A percentile compares a stretch with the other conserved stretches of the same genome.
Evolutionary conservation across 2,888 invertebrate genomes (phyloP).

Genomic region (Lysandra bellargus): DNA sequence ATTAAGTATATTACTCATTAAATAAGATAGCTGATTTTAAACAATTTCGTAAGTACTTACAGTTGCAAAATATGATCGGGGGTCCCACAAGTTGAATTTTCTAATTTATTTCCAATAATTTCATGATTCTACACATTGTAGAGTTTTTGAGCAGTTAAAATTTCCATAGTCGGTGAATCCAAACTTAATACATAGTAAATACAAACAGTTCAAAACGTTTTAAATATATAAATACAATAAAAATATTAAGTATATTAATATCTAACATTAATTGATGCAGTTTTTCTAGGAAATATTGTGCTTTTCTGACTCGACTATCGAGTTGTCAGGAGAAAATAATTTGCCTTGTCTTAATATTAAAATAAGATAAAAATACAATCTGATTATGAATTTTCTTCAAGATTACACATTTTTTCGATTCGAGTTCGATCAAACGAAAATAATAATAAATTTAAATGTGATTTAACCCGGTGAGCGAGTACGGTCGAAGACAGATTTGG

Average conservation of each 20-base stretch:
- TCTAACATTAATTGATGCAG: constrained; percentile 10
- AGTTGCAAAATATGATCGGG: neutral
- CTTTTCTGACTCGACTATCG: constrained; percentile 9
- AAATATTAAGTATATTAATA: neutral
- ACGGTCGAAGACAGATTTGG: neutral
- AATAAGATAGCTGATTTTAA: too few relatives aligned
- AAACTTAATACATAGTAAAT: neutral
- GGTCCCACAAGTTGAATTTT: neutral
- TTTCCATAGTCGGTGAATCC: neutral
- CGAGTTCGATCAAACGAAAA: neutral
- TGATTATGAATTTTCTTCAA: constrained; percentile 20
- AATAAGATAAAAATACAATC: constrained; percentile 13
- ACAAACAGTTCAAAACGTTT: constrained; percentile 5
- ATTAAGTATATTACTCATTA: too few relatives aligned
- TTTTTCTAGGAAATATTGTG: constrained; percentile 21
- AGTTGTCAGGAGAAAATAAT: constrained; percentile 18
- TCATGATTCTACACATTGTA: neutral
- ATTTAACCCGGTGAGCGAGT: neutral
- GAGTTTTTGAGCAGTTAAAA: neutral
- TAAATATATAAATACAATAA: neutral
- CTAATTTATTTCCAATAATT: neutral
- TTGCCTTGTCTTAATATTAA: constrained; percentile 22
- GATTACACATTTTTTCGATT: neutral
- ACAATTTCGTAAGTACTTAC: too few relatives aligned
- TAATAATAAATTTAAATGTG: neutral